phyloP scores from a whole-genome alignment of 1,140 invertebrate genomes.

The Cydia splendana region DNA sequence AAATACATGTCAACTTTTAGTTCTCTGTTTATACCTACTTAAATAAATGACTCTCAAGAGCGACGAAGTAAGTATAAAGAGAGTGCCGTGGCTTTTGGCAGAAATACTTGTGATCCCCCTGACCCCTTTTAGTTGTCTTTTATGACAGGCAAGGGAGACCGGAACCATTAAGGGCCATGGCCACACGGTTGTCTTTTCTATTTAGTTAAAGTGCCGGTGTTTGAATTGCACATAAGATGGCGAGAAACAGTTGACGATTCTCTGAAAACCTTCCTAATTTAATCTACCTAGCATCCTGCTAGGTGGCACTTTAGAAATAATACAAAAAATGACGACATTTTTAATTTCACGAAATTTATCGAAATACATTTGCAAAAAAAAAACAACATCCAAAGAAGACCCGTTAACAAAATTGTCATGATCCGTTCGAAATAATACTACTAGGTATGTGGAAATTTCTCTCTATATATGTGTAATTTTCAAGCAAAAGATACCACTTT shows the following conservation, averaged over 20 bases:
- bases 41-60: too few species aligned
- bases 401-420: too few species aligned
- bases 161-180: neutral
- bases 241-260: neutral
- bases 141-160: neutral
- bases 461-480: too few species aligned
- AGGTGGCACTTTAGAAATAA: neutral
- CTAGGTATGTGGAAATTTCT: too few species aligned
- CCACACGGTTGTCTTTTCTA: neutral
- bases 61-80: neutral
- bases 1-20: too few species aligned
- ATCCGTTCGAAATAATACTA: too few species aligned
- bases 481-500: too few species aligned
- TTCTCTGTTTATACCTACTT: too few species aligned
- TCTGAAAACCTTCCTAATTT: neutral
- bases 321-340: neutral
- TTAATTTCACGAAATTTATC: neutral
- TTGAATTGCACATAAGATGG: neutral
- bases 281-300: neutral
- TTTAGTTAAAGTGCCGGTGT: neutral
- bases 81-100: neutral
- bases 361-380: too few species aligned
- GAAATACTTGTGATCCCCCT: neutral
- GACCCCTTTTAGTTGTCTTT: constrained; percentile 4
- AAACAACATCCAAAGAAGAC: too few species aligned